These are phyloP conservation scores for Acanthisitta chloris DNA, from an alignment of 2,113 vertebrate genomes.

Conservation along the genomic window DNA sequence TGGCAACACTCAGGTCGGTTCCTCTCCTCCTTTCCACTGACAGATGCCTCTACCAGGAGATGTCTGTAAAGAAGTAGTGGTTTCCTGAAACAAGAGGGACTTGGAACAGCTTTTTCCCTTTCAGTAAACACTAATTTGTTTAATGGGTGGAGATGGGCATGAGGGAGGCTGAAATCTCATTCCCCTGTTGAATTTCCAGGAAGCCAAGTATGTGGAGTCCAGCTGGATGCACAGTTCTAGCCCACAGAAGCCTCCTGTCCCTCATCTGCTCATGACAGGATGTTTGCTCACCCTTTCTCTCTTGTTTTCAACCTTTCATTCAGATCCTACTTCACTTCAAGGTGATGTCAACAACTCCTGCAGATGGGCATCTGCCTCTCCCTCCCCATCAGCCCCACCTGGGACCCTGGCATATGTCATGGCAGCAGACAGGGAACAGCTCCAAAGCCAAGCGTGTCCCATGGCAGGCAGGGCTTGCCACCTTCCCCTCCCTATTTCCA, in stretches of 20 bases:
- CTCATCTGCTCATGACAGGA: background rate
- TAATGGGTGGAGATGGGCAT: background rate
- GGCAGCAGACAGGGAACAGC: background rate
- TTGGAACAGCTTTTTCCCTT: background rate
- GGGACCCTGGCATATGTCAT: background rate
- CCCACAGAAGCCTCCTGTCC: background rate
- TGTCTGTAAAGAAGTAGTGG: background rate
- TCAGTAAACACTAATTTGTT: slow-evolving; percentile 41
- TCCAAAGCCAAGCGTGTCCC: background rate
- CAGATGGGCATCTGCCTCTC: background rate
- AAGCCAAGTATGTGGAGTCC: background rate
- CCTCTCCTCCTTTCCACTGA: background rate
- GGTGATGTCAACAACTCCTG: background rate
- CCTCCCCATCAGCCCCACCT: background rate
- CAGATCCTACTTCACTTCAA: background rate
- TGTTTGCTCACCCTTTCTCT: background rate
- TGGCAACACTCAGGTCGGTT: background rate
- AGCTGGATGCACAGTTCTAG: background rate
- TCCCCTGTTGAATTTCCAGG: slow-evolving; percentile 1
- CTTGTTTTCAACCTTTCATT: background rate
- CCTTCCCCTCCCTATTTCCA: background rate
- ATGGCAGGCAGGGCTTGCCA: background rate
- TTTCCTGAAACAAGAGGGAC: slow-evolving; percentile 17
- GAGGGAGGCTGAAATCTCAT: background rate
- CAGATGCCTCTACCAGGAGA: background rate